Base-by-base conservation (phyloP, 92 coral and sea anemone species). In the Hydrozoanthus gracilis region DNA sequence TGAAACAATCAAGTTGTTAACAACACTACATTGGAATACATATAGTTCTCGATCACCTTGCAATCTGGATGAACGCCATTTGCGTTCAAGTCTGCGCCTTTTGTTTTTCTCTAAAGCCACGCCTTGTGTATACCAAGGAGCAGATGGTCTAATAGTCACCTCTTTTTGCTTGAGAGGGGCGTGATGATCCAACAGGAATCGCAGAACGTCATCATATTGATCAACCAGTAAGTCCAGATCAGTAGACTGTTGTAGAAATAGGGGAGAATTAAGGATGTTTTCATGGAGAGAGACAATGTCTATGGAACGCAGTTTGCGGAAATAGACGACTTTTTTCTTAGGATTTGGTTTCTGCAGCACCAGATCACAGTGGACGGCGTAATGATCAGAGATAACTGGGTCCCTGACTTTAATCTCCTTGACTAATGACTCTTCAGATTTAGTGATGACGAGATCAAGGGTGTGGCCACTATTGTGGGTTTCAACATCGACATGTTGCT, bases 81-180 rank as follows among this genome's bases (percentile, higher is more conserved):
- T 88, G 12, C 90, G 65, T 51, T 88, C 90, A 13, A 80, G 51
- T 35, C 87, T 55, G 62, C 91, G 9, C 49, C 91, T 44, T 76
- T 88, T 88, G 10, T 45, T 72, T 56, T 82, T 82, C 68, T 72
- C 91, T 4, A 60, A 73, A 52, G 64, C 82, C 50, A 88, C 90
- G 20, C 73, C 82, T 12, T 48, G 69, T 6, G 77, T 71, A 52
- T 72, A 88, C 91, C 91, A 88, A 13, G 91, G 91, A 14, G 84
- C 91, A 50, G 83, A 62, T 73, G 88, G 91, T 44, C 88, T 64
- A 8, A 88, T 84, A 17, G 82, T 83, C 35, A 88, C 85, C 27
- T 69, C 69, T 61, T 83, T 76, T 45, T 85, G 83, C 83, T 58
- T 88, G 51, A 83, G 17, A 82, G 85, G 84, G 7, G 91, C 91